Percentiles rank a stretch among this genome's conserved stretches.
Conservation (phyloP, 1,140 invertebrate species). For the Anastatus disparis region DNA sequence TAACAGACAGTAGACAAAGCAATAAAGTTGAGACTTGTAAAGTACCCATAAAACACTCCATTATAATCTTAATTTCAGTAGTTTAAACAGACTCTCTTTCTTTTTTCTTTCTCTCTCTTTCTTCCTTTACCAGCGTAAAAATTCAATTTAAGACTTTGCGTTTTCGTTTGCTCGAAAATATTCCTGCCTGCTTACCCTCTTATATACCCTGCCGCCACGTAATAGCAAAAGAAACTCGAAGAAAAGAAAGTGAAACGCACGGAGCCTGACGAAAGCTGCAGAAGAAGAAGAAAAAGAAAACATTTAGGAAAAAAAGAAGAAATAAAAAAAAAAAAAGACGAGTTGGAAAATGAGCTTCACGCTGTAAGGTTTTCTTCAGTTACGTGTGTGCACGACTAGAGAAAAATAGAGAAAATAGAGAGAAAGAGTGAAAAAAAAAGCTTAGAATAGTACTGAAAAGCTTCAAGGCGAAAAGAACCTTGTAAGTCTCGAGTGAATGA, state of each 20-base stretch:
- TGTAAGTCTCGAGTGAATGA: neutral
- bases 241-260: too few species aligned
- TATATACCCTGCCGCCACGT: too few species aligned
- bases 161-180: neutral
- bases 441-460: neutral
- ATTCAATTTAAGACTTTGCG: conserved; percentile 13
- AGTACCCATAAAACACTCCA: neutral
- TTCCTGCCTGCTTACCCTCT: too few species aligned
- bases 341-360: conserved; percentile 13
- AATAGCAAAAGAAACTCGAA: too few species aligned
- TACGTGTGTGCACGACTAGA: neutral
- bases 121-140: neutral
- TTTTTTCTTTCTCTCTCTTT: too few species aligned
- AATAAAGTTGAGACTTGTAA: too few species aligned
- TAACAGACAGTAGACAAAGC: too few species aligned
- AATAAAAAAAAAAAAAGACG: neutral
- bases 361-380: neutral
- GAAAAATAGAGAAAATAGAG: neutral
- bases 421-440: neutral
- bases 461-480: neutral
- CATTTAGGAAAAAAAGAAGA: too few species aligned
- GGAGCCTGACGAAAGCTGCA: too few species aligned
- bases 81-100: conserved; percentile 18
- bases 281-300: too few species aligned
- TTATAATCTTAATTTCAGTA: conserved; percentile 9